Evolutionary conservation across 2,113 vertebrate genomes (phyloP), one percentile per base, ranked within the genome.

Genomic region (Caretta caretta): DNA sequence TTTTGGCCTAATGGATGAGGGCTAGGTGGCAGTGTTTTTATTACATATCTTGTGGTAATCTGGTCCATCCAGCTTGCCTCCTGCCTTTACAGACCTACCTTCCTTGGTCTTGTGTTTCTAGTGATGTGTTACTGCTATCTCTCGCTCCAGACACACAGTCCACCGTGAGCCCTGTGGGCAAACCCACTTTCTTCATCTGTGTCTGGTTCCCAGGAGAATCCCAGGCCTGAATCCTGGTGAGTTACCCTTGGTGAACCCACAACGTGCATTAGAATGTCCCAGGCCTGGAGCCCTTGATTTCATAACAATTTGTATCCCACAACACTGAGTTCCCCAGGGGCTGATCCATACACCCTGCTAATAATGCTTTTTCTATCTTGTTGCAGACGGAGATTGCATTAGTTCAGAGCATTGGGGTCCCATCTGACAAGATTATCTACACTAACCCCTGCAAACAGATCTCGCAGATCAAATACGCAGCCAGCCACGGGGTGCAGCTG

Each of bases 361-460:
- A 79, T 6, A 54, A 83, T 6, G 4, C 2, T 0, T 7, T 76
- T 93, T 92, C 80, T 57, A 3, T 92, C 22, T 57, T 59, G 56
- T 86, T 56, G 86, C 98, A 99, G 98, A 94, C 97, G 87, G 98
- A 99, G 96, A 98, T 99, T 51, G 88, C 91, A 2, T 38, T 86
- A 80, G 97, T 98, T 54, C 98, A 94, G 24, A 90, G 51, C 83
- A 95, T 98, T 2, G 98, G 98, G 4, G 94, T 99, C 79, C 97
- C 97, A 0, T 38, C 97, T 56, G 97, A 97, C 91, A 98, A 95
- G 96, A 98, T 99, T 86, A 98, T 99, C 96, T 99, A 97, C 57
- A 93, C 98, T 95, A 98, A 98, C 95, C 98, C 98, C 90, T 99
- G 98, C 97, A 99, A 99, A 96, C 98, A 98, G 95, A 90, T 97